phyloP scores from a whole-genome alignment of 2,113 vertebrate species.

The Polypterus senegalus region DNA sequence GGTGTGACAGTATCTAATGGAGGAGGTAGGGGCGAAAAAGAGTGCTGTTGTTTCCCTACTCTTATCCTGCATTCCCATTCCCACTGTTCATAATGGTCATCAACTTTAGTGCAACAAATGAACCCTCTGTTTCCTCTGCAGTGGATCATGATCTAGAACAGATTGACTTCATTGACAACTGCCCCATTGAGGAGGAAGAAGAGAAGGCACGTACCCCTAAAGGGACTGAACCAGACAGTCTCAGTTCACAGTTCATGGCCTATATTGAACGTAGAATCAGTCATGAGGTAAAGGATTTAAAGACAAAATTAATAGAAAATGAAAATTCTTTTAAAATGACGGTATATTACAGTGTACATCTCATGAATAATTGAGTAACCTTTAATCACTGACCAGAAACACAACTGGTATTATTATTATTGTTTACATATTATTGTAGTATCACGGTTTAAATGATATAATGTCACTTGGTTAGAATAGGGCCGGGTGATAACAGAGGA shows the following conservation, averaged over 20 bases:
- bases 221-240: conserved; percentile 50
- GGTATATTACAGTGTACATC: too few species aligned
- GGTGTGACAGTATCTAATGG: conserved; percentile 65
- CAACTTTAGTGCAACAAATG: too few species aligned
- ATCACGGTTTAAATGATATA: too few species aligned
- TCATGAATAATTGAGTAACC: too few species aligned
- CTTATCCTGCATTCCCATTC: too few species aligned
- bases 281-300: conserved; percentile 45
- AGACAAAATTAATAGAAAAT: too few species aligned
- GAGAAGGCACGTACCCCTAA: conserved; percentile 51
- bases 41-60: not conserved
- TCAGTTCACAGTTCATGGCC: conserved; percentile 73
- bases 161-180: conserved; percentile 80
- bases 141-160: conserved; percentile 72
- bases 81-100: not conserved
- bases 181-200: conserved; percentile 63
- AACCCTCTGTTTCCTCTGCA: conserved; percentile 17
- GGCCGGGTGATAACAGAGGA: too few species aligned
- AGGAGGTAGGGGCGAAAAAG: conserved; percentile 50
- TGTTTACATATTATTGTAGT: too few species aligned
- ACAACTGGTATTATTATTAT: too few species aligned
- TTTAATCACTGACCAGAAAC: too few species aligned
- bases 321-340: too few species aligned
- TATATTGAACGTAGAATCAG: conserved; percentile 71
- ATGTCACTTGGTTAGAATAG: too few species aligned